Evolutionary conservation across 92 coral and sea anemone species (phyloP).

Genomic region (Palythoa grandis): DNA sequence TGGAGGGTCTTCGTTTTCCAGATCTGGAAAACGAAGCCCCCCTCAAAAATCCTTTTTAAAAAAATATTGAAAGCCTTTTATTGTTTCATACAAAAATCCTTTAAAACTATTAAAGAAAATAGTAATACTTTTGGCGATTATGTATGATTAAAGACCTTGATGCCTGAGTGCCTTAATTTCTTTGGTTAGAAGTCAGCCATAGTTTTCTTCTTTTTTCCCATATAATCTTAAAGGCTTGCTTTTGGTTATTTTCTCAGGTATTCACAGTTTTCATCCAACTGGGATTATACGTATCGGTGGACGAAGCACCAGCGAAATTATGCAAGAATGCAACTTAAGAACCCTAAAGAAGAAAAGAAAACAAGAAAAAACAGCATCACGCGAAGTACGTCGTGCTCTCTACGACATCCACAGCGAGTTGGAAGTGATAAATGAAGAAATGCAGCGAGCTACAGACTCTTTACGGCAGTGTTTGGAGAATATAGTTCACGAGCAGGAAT

Average conservation of each 20-base stretch:
- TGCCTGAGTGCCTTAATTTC: too few species aligned
- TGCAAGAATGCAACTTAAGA: conserved; percentile 69
- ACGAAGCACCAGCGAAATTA: conserved; percentile 81
- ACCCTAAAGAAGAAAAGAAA: conserved; percentile 72
- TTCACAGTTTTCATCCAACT: conserved; percentile 77
- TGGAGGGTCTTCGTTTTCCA: too few species aligned
- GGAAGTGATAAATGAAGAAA: conserved; percentile 63
- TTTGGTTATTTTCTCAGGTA: conserved; percentile 47
- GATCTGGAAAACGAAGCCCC: too few species aligned
- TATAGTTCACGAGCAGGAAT: conserved; percentile 69
- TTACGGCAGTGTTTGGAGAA: conserved; percentile 82
- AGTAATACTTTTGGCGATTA: too few species aligned
- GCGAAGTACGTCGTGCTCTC: conserved; percentile 69
- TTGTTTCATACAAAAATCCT: neutral
- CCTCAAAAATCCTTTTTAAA: too few species aligned
- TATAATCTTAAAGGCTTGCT: neutral
- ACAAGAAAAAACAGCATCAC: conserved; percentile 56
- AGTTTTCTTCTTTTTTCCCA: neutral
- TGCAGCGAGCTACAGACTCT: conserved; percentile 78
- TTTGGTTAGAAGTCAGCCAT: neutral
- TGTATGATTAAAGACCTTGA: too few species aligned
- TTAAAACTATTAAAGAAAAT: too few species aligned
- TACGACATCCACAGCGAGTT: conserved; percentile 70
- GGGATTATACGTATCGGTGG: conserved; percentile 94
- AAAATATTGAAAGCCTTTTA: neutral